Evolutionary conservation across 2,797 vertebrate species (phyloP).

Genomic region (Enteromius trimaculatus): DNA sequence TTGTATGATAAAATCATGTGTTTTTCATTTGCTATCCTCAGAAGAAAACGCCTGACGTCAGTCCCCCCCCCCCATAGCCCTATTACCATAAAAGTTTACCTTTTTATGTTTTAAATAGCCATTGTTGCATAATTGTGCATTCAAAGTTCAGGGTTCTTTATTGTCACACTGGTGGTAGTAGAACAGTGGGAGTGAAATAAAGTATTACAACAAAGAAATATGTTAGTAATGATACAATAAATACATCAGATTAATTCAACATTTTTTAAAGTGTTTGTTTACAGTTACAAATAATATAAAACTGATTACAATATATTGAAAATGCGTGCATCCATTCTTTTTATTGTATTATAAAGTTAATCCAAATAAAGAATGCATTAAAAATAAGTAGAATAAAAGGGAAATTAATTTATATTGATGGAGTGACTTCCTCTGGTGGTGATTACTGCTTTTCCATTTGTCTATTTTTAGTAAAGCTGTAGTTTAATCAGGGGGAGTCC

Average conservation of each 20-base stretch:
- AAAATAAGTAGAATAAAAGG: neutral
- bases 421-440: slow-evolving; percentile 52
- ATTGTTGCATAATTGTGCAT: neutral
- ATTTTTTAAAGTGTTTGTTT: neutral
- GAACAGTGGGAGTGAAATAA: neutral
- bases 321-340: neutral
- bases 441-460: neutral
- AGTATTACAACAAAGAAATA: neutral
- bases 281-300: neutral
- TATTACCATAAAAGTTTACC: slow-evolving; percentile 24
- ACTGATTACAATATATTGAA: neutral
- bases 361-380: neutral
- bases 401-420: neutral
- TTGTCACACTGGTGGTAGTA: neutral
- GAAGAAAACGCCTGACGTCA: slow-evolving; percentile 4
- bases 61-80: neutral
- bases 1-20: slow-evolving; percentile 24
- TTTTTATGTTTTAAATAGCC: neutral
- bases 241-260: neutral
- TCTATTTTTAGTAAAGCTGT: slow-evolving; percentile 57
- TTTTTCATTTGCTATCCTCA: slow-evolving; percentile 9
- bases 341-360: neutral
- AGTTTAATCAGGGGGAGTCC: slow-evolving; percentile 28
- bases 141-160: slow-evolving; percentile 11
- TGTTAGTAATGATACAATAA: neutral